Evolutionary conservation across 2,113 vertebrate species (phyloP).

Genomic region (Ceyx cyanopectus): DNA sequence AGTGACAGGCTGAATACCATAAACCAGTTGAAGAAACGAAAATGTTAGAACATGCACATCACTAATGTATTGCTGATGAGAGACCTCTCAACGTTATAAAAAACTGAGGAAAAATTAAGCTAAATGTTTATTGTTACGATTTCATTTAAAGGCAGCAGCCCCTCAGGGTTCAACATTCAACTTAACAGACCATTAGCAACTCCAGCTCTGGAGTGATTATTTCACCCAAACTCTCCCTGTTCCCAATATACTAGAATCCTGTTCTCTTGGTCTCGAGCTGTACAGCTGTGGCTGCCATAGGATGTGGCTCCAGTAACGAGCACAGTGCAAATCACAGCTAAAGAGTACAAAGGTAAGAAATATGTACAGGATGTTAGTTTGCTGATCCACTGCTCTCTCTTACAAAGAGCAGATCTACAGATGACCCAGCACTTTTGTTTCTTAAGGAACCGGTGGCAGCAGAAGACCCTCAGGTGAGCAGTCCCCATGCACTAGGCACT

Average conservation of each 20-base stretch:
- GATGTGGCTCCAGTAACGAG: background rate
- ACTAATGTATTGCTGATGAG: background rate
- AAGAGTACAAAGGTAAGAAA: background rate
- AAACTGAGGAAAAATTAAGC: background rate
- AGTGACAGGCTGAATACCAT: background rate
- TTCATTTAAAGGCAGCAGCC: conserved; percentile 20
- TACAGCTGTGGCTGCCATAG: background rate
- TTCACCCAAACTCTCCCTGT: background rate
- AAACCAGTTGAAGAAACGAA: background rate
- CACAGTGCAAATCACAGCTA: background rate
- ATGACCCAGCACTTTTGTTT: background rate
- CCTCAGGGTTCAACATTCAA: conserved; percentile 1
- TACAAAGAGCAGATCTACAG: background rate
- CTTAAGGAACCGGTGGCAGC: rapidly evolving
- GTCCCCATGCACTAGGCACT: background rate
- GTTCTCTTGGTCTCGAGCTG: background rate
- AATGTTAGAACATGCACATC: background rate
- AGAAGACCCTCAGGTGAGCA: background rate
- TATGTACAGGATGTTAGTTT: background rate
- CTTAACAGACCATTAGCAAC: background rate
- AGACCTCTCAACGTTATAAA: background rate
- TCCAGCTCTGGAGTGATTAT: background rate
- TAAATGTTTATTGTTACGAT: background rate
- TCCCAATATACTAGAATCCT: background rate
- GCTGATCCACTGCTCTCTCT: background rate